A percentile compares a stretch with the other conserved stretches of the same genome.
phyloP scores from a whole-genome alignment of 2,888 invertebrate genomes.

The Lithophane semibrunnea region DNA sequence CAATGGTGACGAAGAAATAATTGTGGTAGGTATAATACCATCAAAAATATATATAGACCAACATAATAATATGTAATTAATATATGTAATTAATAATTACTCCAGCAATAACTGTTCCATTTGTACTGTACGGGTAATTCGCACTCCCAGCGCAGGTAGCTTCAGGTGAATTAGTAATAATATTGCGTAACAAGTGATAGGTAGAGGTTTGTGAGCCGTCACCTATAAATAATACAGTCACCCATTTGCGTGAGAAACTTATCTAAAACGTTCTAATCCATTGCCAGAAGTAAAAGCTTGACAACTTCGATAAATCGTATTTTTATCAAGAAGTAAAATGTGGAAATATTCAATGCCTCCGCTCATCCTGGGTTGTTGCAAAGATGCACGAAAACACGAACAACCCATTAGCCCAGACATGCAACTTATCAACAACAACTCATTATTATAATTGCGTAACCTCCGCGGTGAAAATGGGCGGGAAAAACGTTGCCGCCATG shows the following conservation, averaged over 20 bases:
- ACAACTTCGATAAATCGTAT: constrained; percentile 19
- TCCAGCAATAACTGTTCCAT: background rate
- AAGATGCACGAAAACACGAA: constrained; percentile 56
- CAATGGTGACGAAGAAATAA: background rate
- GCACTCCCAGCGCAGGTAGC: background rate
- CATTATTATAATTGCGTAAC: constrained; percentile 54
- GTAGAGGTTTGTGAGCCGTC: constrained; percentile 19
- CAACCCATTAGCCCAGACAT: constrained; percentile 53
- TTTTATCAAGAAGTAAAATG: constrained; percentile 45
- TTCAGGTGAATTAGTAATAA: constrained; percentile 11
- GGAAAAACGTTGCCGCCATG: constrained; percentile 74
- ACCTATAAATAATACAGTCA: constrained; percentile 50
- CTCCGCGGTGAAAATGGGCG: constrained; percentile 74
- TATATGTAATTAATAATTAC: too few species aligned
- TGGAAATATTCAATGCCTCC: constrained; percentile 28
- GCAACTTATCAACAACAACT: constrained; percentile 47
- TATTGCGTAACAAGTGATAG: constrained; percentile 44
- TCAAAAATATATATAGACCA: background rate
- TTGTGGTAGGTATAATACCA: background rate
- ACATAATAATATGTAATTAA: too few species aligned
- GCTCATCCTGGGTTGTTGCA: constrained; percentile 34
- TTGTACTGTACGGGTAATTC: background rate
- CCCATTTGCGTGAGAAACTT: constrained; percentile 59
- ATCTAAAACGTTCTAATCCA: constrained; percentile 31
- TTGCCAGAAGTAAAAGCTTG: constrained; percentile 39